A percentile compares a stretch with the other conserved stretches of the same genome.
Conservation (phyloP, 2,888 invertebrate genomes). For the Drosophila differens region DNA sequence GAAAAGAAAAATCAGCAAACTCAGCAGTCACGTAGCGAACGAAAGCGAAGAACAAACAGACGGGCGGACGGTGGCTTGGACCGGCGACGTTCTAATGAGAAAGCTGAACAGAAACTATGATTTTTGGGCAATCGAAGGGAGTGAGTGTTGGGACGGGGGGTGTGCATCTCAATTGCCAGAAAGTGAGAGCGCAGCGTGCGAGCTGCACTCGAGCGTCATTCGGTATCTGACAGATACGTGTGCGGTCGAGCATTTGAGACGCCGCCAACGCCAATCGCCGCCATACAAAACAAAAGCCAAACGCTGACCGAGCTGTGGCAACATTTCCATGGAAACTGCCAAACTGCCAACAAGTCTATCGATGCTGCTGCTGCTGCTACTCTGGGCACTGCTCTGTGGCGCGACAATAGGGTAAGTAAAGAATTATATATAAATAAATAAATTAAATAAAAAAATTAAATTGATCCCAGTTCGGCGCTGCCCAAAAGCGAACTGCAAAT, state of each 20-base stretch:
- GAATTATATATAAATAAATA: not conserved
- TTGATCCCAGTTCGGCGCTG: slow-evolving; percentile 49
- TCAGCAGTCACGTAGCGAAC: slow-evolving; percentile 64
- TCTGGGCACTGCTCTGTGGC: slow-evolving; percentile 40
- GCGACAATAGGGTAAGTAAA: slow-evolving; percentile 50
- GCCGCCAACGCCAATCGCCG: slow-evolving; percentile 9
- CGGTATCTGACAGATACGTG: slow-evolving; percentile 70
- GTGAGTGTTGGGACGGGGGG: not conserved
- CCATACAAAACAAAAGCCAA: slow-evolving; percentile 71
- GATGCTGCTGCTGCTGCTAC: slow-evolving; percentile 41
- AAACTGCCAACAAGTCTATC: slow-evolving; percentile 51
- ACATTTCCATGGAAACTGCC: slow-evolving; percentile 76
- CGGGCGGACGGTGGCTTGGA: slow-evolving; percentile 13
- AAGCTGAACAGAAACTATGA: slow-evolving; percentile 62
- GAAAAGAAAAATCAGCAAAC: slow-evolving; percentile 37
- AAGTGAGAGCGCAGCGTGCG: slow-evolving; percentile 59
- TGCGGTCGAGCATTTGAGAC: slow-evolving; percentile 49
- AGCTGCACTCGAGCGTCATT: slow-evolving; percentile 24
- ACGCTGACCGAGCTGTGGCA: slow-evolving; percentile 49
- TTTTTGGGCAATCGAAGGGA: slow-evolving; percentile 34
- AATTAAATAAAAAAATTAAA: not conserved
- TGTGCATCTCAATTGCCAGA: slow-evolving; percentile 60
- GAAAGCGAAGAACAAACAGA: slow-evolving; percentile 61
- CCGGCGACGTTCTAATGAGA: slow-evolving; percentile 65
- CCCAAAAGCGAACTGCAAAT: slow-evolving; percentile 55